Conservation (phyloP, 2,113 vertebrate species). For the human (Homo sapiens) region DNA sequence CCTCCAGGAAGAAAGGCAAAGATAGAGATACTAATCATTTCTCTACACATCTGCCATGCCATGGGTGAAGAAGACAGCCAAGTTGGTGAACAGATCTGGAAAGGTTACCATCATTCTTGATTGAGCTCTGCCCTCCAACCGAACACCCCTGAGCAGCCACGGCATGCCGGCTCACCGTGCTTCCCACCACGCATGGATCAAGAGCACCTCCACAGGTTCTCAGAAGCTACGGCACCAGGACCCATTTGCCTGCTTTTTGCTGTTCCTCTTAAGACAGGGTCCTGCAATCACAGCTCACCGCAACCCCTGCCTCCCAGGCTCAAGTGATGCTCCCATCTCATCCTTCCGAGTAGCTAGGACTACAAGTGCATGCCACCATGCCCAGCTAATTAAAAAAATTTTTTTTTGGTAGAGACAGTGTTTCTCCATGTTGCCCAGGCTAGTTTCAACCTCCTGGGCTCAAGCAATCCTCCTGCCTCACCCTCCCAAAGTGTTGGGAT, state of each 20-base stretch:
- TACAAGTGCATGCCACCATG: too few relatives aligned
- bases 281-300: too few relatives aligned
- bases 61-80: not conserved
- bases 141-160: not conserved
- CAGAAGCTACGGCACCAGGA: not conserved
- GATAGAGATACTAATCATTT: not conserved
- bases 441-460: too few relatives aligned
- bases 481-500: too few relatives aligned
- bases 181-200: not conserved
- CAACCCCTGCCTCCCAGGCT: too few relatives aligned
- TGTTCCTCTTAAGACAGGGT: not conserved
- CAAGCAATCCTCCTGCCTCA: too few relatives aligned
- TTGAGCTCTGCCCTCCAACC: not conserved
- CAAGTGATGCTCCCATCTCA: too few relatives aligned
- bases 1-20: not conserved
- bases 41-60: not conserved
- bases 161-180: accelerated
- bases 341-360: too few relatives aligned
- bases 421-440: too few relatives aligned
- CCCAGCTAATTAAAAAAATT: too few relatives aligned
- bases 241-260: too few relatives aligned
- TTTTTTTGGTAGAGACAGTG: too few relatives aligned
- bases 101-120: not conserved
- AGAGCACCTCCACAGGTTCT: not conserved
- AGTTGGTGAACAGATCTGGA: not conserved